Evolutionary conservation across 37 sponge, comb jelly and placozoan species (phyloP), one percentile per base, ranked within the genome.

Genomic region (Petrosia ficiformis): DNA sequence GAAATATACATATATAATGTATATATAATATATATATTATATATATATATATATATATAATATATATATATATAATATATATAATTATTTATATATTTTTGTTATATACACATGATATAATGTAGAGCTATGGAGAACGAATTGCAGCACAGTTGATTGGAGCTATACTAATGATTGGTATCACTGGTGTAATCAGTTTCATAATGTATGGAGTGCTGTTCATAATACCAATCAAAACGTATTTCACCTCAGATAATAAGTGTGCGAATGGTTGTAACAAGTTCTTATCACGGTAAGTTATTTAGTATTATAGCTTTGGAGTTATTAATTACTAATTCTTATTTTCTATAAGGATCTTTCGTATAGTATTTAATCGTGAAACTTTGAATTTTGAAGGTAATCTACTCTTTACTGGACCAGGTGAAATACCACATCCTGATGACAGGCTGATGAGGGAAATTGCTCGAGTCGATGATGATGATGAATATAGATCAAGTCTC

Each of bases 181-280:
- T 85, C 2, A 60, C 81, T 32, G 43, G 42, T 26, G 78, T 73
- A 3, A 57, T 70, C 0, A 54, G 81, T 19, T 76, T 76, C 32
- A n/a, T 85, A n/a, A 73, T 78, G n/a, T 90, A 85, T 61, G 70
- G 80, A 25, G 41, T 72, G 24, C 82, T 90, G 65, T 85, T 81
- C 79, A 39, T 90, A 41, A 72, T 85, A 54, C 91, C 88, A 6
- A 72, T 87, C n/a, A n/a, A n/a, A n/a, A n/a, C n/a, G n/a, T n/a
- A n/a, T n/a, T n/a, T n/a, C n/a, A n/a, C n/a, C n/a, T n/a, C n/a
- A n/a, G n/a, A 24, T 22, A 11, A 29, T 22, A n/a, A n/a, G 28
- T 61, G 26, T 61, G 63, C 25, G 6, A 61, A 61, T 6, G 11
- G 63, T 29, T 61, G 54, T 8, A 48, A 48, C 54, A 19, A 8